A percentile compares a stretch with the other conserved stretches of the same genome.
Conservation (phyloP, 2,113 vertebrate species). For the Pavo muticus region DNA sequence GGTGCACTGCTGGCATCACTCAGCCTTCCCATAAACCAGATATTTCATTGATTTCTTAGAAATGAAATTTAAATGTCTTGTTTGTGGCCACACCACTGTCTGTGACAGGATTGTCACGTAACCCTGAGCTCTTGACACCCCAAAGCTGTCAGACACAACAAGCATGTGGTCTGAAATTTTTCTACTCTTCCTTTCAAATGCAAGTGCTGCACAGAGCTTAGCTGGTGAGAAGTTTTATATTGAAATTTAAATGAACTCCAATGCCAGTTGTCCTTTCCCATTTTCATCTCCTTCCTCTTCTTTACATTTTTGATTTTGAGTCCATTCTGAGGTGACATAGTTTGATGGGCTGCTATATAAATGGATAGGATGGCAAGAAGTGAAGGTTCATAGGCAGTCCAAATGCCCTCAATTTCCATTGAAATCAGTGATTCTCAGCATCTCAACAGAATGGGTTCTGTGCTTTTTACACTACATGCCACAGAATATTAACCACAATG, state of each 20-base stretch:
- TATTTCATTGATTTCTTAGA: neutral
- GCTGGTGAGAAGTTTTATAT: neutral
- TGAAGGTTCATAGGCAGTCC: neutral
- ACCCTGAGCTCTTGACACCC: neutral
- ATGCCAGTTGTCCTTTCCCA: neutral
- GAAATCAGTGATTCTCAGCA: neutral
- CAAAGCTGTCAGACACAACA: neutral
- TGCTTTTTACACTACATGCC: neutral
- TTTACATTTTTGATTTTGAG: neutral
- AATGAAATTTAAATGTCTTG: neutral
- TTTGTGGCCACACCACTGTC: neutral
- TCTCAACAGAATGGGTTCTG: neutral
- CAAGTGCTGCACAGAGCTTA: neutral
- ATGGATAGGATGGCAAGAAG: neutral
- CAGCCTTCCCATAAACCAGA: neutral
- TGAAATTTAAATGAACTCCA: neutral
- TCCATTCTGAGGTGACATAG: neutral
- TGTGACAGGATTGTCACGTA: rapidly evolving
- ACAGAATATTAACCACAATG: neutral
- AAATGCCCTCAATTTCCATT: neutral
- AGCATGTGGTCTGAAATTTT: neutral
- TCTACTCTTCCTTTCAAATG: neutral
- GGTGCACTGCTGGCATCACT: neutral
- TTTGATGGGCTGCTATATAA: neutral
- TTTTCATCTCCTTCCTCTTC: neutral